Base-by-base conservation (phyloP, 92 coral and sea anemone species). In the Nematostella vectensis region DNA sequence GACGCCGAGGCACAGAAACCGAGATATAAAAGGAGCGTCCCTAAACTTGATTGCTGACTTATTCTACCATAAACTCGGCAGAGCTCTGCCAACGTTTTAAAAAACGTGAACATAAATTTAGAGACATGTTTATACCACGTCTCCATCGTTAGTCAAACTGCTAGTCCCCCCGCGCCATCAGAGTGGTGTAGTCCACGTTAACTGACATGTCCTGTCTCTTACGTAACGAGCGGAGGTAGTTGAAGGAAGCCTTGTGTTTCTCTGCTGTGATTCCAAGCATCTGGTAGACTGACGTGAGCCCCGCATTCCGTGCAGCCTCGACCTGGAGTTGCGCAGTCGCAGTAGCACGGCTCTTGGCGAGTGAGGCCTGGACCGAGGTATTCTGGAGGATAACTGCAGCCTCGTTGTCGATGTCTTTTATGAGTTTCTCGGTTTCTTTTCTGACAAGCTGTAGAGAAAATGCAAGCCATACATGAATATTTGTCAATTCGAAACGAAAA, bases 201-300 rank as follows among this genome's bases (percentile, higher is more conserved):
- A 64, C 21, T 45, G 36, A 56, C 1, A 49, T 61, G 15, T 47
- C 57, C 48, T 50, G 44, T 31, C 62, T 51, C 31, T 65, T 63
- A 24, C 80, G 29, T 25, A 73, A 73, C 25, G 72, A 67, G 22
- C 80, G 80, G 17, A 73, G 48, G 42, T 73, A 73, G 36, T 69
- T 65, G 58, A 73, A 73, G n/a, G 74, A 73, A 42, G 80, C 80
- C 27, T 73, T 73, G 61, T 73, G 80, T 20, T 65, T 59, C 17
- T 65, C 73, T 1, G 61, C 47, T 31, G 80, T 73, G 36, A 73
- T 73, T 28, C 62, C 62, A 26, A 73, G 68, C 6, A 49, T 70
- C n/a, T 54, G 64, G 55, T 73, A 59, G 67, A 73, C 65, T 9
- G 65, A 45, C 2, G 62, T 48, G 49, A 73, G 20, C 19, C 80